Evolutionary conservation across 2,888 invertebrate species (phyloP).

Genomic region (Gibbula magus): DNA sequence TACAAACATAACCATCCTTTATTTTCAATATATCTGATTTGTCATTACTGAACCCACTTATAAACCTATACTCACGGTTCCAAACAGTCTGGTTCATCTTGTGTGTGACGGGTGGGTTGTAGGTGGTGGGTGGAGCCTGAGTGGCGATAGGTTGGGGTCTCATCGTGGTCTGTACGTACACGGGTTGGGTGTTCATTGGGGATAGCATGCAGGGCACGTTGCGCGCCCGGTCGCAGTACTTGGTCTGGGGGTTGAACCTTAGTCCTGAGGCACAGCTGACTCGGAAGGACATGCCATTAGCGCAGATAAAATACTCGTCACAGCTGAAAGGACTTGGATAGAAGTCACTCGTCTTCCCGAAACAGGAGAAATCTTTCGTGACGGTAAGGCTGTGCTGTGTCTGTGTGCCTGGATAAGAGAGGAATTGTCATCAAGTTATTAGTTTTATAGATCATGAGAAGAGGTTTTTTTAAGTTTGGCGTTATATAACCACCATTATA

Average conservation of each 20-base stretch:
- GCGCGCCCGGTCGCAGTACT: constrained; percentile 58
- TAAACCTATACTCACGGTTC: background rate
- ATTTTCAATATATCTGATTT: too few species aligned
- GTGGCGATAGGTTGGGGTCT: background rate
- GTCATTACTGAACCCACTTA: too few species aligned
- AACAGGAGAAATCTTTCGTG: constrained; percentile 46
- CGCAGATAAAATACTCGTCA: constrained; percentile 58
- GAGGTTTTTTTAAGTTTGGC: too few species aligned
- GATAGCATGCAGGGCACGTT: constrained; percentile 40
- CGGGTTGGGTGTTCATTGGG: background rate
- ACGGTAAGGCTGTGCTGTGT: too few species aligned
- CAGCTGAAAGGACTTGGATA: constrained; percentile 55
- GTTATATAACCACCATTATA: too few species aligned
- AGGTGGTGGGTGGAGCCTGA: background rate
- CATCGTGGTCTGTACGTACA: background rate
- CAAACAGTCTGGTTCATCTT: background rate
- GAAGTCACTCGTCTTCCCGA: constrained; percentile 47
- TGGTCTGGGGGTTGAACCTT: constrained; percentile 45
- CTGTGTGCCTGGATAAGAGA: too few species aligned
- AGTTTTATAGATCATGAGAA: too few species aligned
- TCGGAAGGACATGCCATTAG: constrained; percentile 49
- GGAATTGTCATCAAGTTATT: too few species aligned
- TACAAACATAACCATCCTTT: too few species aligned
- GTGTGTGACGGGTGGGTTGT: background rate
- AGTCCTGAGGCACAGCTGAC: constrained; percentile 55